Conservation (phyloP, 2,113 vertebrate genomes). For the Hoplias malabaricus region DNA sequence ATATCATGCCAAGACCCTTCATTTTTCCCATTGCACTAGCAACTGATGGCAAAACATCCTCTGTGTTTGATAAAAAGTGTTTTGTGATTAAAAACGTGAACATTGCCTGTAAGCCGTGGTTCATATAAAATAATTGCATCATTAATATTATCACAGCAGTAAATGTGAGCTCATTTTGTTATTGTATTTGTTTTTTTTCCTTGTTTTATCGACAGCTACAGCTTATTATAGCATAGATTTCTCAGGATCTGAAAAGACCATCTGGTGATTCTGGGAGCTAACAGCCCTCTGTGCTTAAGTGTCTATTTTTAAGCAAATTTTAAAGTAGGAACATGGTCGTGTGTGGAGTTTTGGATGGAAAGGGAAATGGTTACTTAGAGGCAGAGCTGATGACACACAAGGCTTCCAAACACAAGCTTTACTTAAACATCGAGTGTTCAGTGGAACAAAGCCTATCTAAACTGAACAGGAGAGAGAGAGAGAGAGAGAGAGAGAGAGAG, state of each 20-base stretch:
- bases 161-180: too few relatives aligned
- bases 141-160: too few relatives aligned
- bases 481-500: constrained; percentile 2
- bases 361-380: constrained; percentile 29
- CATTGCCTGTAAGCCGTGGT: too few relatives aligned
- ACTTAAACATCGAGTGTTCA: constrained; percentile 1
- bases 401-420: constrained; percentile 32
- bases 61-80: too few relatives aligned
- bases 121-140: too few relatives aligned
- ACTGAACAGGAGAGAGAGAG: constrained; percentile 48
- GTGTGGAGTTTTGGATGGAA: constrained; percentile 4
- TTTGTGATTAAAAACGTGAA: too few relatives aligned
- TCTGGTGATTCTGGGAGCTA: background rate
- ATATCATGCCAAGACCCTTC: too few relatives aligned
- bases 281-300: background rate
- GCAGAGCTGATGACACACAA: constrained; percentile 20
- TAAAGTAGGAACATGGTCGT: background rate
- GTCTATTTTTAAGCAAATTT: constrained; percentile 8
- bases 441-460: background rate
- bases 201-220: too few relatives aligned
- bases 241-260: background rate
- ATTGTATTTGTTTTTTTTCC: too few relatives aligned
- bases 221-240: too few relatives aligned
- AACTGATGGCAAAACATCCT: too few relatives aligned
- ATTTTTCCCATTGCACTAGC: too few relatives aligned